Base-by-base conservation (phyloP, 2,797 vertebrate genomes). In the Apodemus agrarius region DNA sequence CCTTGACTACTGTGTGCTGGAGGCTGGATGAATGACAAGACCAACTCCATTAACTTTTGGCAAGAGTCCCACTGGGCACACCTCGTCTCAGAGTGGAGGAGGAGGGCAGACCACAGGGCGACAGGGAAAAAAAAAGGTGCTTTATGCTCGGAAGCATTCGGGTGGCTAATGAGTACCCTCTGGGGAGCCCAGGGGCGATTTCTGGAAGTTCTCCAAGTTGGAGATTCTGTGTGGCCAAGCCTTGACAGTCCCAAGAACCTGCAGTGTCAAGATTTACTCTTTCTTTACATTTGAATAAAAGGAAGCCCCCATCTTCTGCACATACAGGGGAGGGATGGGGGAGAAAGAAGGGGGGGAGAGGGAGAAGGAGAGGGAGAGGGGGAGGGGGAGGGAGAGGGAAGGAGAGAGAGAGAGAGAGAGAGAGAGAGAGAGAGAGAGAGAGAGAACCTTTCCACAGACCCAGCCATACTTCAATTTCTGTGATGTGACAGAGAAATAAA, bases 31-130 rank as follows among this genome's bases (percentile, higher is more conserved):
- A 69, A 26, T 52, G 65, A 87, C 63, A 93, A 88, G 85, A 94
- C 24, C 75, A 17, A 54, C 72, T 92, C 91, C 97, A 97, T 97
- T 97, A 97, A 59, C 92, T 65, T 85, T 84, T 97, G 97, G 97
- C 95, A 93, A 72, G 83, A 63, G 69, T 31, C 26, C 90, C 72
- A 29, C 24, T 34, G 86, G 37, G n/a, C 85, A 19, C 9, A 2
- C 69, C 79, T 91, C 69, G 57, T 69, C 67, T 74, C 72, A 95
- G 75, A 37, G 34, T n/a, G 24, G 86, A 80, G 69, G 74, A 83
- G 61, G 54, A 21, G 57, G 34, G 52, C 29, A 80, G 89, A 93
- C 26, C 21, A 91, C 37, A 34, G n/a, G 29, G 31, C 54, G 13
- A 52, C 91, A 88, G 91, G 46, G 31, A 31, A 65, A 34, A 67